Conservation (phyloP, 2,113 vertebrate species). For the Lamprotornis superbus region DNA sequence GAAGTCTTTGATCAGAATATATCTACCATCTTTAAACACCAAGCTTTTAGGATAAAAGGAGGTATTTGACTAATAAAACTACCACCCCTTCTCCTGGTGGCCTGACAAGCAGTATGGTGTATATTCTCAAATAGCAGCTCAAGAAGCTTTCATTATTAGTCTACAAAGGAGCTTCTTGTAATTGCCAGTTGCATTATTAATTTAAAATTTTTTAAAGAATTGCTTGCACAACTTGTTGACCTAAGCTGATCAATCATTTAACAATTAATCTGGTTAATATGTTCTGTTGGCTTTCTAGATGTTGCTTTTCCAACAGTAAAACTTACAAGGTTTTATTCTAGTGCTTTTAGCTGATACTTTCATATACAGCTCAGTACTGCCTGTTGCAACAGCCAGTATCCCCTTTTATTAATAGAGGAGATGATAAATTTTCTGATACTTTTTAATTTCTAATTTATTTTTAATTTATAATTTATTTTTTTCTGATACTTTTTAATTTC, state of each 20-base stretch:
- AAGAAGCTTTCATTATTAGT: not conserved
- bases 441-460: no score
- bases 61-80: slow-evolving; percentile 27
- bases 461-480: no score
- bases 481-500: no score
- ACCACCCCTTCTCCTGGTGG: not conserved
- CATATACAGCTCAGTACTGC: not conserved
- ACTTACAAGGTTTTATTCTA: not conserved
- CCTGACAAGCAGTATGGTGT: not conserved
- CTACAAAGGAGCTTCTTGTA: not conserved
- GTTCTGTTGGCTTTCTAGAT: not conserved
- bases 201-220: not conserved
- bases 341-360: not conserved
- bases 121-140: not conserved
- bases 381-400: not conserved
- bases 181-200: not conserved
- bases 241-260: not conserved
- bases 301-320: not conserved
- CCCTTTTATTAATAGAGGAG: not conserved
- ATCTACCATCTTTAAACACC: slow-evolving; percentile 27
- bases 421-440: not conserved
- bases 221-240: not conserved
- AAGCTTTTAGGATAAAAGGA: slow-evolving; percentile 25
- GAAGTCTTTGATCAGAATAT: slow-evolving; percentile 14
- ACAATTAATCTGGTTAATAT: not conserved